Evolutionary conservation across 1,140 invertebrate species (phyloP).

Genomic region (Aleiodes sp.): DNA sequence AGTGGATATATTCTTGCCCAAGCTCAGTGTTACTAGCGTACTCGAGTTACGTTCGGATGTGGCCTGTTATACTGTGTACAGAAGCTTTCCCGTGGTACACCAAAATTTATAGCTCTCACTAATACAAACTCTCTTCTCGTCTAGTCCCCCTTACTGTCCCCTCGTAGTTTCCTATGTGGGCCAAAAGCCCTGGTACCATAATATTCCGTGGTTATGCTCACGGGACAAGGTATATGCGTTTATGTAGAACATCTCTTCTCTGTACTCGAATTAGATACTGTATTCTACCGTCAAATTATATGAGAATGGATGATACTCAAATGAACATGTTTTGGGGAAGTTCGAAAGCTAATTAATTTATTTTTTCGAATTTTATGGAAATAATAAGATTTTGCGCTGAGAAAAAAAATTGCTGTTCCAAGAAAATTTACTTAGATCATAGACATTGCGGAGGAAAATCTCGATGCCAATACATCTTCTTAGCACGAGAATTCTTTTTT

Average conservation of each 20-base stretch:
- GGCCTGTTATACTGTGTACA: conserved; percentile 6
- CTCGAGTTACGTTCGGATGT: conserved; percentile 10
- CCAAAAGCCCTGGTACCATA: not conserved
- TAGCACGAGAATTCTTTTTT: too few relatives aligned
- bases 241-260: conserved; percentile 14
- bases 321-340: too few relatives aligned
- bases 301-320: too few relatives aligned
- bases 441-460: too few relatives aligned
- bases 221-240: conserved; percentile 8
- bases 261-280: conserved; percentile 21
- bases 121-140: conserved; percentile 17
- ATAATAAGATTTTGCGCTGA: too few relatives aligned
- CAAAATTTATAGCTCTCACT: conserved; percentile 28
- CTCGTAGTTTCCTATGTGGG: not conserved
- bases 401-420: too few relatives aligned
- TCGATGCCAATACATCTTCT: too few relatives aligned
- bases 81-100: not conserved
- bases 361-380: too few relatives aligned
- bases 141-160: not conserved
- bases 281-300: not conserved
- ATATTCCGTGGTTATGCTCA: conserved; percentile 26
- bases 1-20: too few relatives aligned
- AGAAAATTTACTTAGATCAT: too few relatives aligned
- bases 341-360: too few relatives aligned
- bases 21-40: not conserved